Conservation (phyloP, 2,888 invertebrate species). For the Aporophyla nigra region DNA sequence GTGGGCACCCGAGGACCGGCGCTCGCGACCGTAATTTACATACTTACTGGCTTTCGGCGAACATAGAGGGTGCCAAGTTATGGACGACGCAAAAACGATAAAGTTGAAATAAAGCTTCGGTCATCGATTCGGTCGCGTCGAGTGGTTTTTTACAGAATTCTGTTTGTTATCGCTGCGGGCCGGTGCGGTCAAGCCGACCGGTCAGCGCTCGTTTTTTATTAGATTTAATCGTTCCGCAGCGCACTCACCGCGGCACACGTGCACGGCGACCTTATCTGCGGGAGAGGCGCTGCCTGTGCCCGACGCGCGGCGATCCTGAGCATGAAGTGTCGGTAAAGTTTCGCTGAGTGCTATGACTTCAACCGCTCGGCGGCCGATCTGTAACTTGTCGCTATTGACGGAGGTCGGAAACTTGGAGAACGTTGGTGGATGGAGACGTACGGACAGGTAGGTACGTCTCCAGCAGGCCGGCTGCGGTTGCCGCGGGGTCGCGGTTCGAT, state of each 20-base stretch:
- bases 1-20: slow-evolving; percentile 89
- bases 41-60: slow-evolving; percentile 90
- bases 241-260: slow-evolving; percentile 58
- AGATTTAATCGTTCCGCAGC: slow-evolving; percentile 79
- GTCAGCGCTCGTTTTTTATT: slow-evolving; percentile 74
- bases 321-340: slow-evolving; percentile 48
- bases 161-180: slow-evolving; percentile 84
- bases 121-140: slow-evolving; percentile 86
- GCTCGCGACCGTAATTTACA: slow-evolving; percentile 91
- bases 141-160: slow-evolving; percentile 85
- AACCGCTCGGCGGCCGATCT: slow-evolving; percentile 69
- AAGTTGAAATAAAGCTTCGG: slow-evolving; percentile 90
- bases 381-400: slow-evolving; percentile 76
- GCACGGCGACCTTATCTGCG: slow-evolving; percentile 61
- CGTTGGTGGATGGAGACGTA: slow-evolving; percentile 65
- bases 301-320: slow-evolving; percentile 44
- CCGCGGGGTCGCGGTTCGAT: slow-evolving; percentile 71
- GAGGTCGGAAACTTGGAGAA: slow-evolving; percentile 75
- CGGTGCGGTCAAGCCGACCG: slow-evolving; percentile 62
- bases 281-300: slow-evolving; percentile 58
- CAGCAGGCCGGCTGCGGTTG: slow-evolving; percentile 78
- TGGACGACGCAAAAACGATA: slow-evolving; percentile 89
- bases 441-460: slow-evolving; percentile 68
- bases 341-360: slow-evolving; percentile 75
- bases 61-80: slow-evolving; percentile 88